Evolutionary conservation across 1,140 invertebrate genomes (phyloP).

Genomic region (Coboldia fuscipes): DNA sequence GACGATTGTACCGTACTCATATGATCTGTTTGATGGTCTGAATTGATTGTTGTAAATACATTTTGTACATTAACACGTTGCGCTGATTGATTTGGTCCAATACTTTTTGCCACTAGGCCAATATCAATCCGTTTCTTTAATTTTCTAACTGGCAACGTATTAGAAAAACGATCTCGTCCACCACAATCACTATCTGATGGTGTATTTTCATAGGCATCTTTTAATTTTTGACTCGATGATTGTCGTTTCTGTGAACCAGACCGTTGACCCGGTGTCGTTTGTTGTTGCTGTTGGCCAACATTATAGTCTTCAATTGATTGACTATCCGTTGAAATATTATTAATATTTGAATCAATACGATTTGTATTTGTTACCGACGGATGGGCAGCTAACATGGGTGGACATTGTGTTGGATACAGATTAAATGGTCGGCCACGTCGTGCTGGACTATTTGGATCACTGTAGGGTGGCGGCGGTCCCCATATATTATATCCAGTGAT

Average conservation of each 20-base stretch:
- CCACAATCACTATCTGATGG: constrained; percentile 20
- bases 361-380: no score
- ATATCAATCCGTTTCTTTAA: constrained; percentile 27
- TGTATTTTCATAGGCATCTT: constrained; percentile 22
- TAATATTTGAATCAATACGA: constrained; percentile 4
- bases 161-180: constrained; percentile 22
- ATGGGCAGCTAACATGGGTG: no score
- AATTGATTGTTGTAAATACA: constrained; percentile 12
- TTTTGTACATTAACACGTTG: constrained; percentile 23
- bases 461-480: constrained; percentile 54
- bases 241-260: no score
- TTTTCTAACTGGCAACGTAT: constrained; percentile 26
- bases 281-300: constrained; percentile 2
- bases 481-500: constrained; percentile 26
- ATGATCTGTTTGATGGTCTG: no score
- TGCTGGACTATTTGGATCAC: constrained; percentile 43
- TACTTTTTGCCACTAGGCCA: constrained; percentile 21
- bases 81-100: constrained; percentile 12
- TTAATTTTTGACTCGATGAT: no score
- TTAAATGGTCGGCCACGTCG: constrained; percentile 22
- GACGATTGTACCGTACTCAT: no score
- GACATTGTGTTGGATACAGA: constrained; percentile 12
- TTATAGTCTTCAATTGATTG: constrained; percentile 6
- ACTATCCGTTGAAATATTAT: constrained; percentile 10
- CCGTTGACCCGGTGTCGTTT: constrained; percentile 8